phyloP scores from a whole-genome alignment of 2,888 invertebrate species.

The Aplocera efformata region DNA sequence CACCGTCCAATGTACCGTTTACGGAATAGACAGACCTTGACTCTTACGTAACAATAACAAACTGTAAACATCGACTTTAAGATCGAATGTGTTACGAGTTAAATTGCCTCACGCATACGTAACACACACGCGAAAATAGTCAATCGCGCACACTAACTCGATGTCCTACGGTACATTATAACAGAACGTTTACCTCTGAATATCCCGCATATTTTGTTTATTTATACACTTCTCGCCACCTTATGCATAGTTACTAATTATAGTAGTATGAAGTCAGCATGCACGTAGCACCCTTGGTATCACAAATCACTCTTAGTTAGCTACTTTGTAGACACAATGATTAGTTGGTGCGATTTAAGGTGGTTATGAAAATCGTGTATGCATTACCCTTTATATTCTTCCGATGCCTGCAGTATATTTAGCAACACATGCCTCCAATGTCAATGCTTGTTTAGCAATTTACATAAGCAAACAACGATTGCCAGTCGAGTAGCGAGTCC shows the following conservation, averaged over 20 bases:
- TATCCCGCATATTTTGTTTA: constrained; percentile 50
- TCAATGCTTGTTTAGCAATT: constrained; percentile 50
- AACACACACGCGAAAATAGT: constrained; percentile 21
- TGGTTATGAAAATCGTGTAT: constrained; percentile 34
- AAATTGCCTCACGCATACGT: constrained; percentile 22
- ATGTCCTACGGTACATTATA: constrained; percentile 36
- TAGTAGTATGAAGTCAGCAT: constrained; percentile 66
- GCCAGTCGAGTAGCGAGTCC: constrained; percentile 37
- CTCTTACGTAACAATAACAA: constrained; percentile 23
- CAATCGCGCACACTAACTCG: constrained; percentile 19
- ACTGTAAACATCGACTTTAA: constrained; percentile 25
- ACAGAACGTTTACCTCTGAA: constrained; percentile 51
- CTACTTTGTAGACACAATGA: constrained; percentile 51
- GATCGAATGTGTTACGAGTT: constrained; percentile 21
- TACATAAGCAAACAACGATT: constrained; percentile 44
- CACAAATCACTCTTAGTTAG: constrained; percentile 56
- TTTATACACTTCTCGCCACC: constrained; percentile 55
- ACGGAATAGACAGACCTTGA: constrained; percentile 24
- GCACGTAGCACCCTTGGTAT: constrained; percentile 60
- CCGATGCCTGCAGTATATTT: constrained; percentile 39
- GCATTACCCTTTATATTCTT: constrained; percentile 40
- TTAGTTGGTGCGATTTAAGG: constrained; percentile 44
- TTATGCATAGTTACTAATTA: constrained; percentile 57
- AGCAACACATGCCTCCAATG: constrained; percentile 43
- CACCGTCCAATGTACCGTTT: constrained; percentile 10